phyloP scores from a whole-genome alignment of 2,113 vertebrate genomes.

The Pelvicachromis taeniatus region DNA sequence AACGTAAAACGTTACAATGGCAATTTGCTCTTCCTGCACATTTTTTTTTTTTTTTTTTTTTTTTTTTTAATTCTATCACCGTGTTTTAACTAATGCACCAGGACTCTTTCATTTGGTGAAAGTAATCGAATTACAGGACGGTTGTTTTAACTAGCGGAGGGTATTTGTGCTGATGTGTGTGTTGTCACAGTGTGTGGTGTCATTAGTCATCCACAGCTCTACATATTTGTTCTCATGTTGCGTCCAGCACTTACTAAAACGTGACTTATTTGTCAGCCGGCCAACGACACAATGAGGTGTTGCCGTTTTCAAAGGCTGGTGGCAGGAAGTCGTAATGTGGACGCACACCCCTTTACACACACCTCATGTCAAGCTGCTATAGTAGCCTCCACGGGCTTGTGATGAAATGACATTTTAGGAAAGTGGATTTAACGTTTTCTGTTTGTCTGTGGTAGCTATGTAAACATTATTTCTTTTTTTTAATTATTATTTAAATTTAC shows the following conservation, averaged over 20 bases:
- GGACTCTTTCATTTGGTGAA: background rate
- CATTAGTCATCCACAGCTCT: conserved; percentile 35
- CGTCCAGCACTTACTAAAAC: conserved; percentile 18
- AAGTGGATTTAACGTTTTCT: background rate
- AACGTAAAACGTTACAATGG: background rate
- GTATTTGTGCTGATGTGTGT: background rate
- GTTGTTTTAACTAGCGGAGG: background rate
- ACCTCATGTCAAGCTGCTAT: conserved; percentile 3
- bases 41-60: background rate
- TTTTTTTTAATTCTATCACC: background rate
- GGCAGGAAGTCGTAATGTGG: conserved; percentile 56
- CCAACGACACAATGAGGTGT: conserved; percentile 60
- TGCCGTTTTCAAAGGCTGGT: conserved; percentile 52
- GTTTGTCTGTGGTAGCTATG: background rate
- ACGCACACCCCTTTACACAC: conserved; percentile 5
- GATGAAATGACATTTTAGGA: background rate
- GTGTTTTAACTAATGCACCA: background rate
- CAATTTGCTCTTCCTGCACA: background rate
- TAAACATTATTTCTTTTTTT: background rate
- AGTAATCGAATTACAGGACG: background rate
- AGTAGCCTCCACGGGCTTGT: conserved; percentile 12
- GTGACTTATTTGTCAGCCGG: conserved; percentile 35
- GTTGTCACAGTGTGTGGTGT: conserved; percentile 27
- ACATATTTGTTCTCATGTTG: background rate
- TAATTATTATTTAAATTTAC: background rate